phyloP scores from a whole-genome alignment of 2,888 invertebrate species.

The Escarpia spicata region DNA sequence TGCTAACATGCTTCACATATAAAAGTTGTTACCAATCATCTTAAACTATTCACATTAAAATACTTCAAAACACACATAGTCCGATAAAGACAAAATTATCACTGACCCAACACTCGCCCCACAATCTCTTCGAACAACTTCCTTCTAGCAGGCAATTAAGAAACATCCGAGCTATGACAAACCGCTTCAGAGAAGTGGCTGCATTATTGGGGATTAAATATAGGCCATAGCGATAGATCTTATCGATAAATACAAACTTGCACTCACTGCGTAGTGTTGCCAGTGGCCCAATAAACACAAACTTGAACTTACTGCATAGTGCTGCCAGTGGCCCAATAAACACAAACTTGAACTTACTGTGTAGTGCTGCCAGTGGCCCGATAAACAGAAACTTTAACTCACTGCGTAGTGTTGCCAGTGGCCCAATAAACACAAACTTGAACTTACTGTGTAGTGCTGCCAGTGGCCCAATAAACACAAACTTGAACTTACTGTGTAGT shows the following conservation, averaged over 20 bases:
- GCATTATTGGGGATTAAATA: no score
- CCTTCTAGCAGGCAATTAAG: no score
- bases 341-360: not conserved
- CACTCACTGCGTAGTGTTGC: slow-evolving; percentile 80
- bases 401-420: slow-evolving; percentile 64
- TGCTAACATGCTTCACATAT: not conserved
- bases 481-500: not conserved
- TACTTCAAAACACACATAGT: not conserved
- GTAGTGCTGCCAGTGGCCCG: not conserved
- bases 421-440: slow-evolving; percentile 67
- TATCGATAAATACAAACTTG: not conserved
- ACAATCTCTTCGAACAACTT: no score
- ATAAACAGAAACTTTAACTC: not conserved
- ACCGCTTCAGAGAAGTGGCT: no score
- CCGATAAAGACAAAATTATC: not conserved
- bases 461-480: not conserved
- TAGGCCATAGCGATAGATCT: no score
- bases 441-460: not conserved
- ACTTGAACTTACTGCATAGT: no score
- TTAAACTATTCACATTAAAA: not conserved
- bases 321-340: not conserved
- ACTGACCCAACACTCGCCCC: no score
- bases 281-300: no score
- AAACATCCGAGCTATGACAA: no score
- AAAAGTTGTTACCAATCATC: not conserved